Percentiles rank a stretch among this genome's conserved stretches.
Evolutionary conservation across 2,797 vertebrate genomes (phyloP).

Genomic region (Erethizon dorsatum): DNA sequence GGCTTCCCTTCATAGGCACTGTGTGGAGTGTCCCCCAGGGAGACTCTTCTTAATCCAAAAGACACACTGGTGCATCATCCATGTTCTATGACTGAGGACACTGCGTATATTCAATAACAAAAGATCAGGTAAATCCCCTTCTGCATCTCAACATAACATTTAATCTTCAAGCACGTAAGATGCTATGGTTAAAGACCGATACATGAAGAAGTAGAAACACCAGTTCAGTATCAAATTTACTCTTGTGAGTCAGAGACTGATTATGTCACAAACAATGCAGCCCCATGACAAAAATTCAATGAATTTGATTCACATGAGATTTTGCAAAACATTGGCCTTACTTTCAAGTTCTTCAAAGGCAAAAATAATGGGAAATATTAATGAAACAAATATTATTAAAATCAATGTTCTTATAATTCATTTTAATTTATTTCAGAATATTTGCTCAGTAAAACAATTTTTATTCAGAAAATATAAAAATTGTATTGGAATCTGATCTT

Average conservation of each 20-base stretch:
- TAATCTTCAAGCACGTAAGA: neutral
- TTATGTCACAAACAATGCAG: neutral
- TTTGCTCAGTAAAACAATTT: neutral
- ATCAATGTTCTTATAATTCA: neutral
- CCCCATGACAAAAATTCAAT: neutral
- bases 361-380: neutral
- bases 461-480: conserved; percentile 27
- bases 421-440: conserved; percentile 22
- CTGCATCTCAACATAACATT: neutral
- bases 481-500: neutral
- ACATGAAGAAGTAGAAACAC: conserved; percentile 18
- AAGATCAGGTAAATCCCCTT: neutral
- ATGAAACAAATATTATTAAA: neutral
- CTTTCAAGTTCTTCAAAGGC: neutral
- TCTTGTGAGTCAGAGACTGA: neutral
- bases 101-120: neutral
- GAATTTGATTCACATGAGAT: neutral
- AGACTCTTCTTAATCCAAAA: neutral
- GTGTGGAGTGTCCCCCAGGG: too few species aligned
- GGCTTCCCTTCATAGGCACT: neutral
- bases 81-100: neutral
- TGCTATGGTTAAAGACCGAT: neutral
- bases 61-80: neutral
- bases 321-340: neutral
- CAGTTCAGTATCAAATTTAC: neutral